Evolutionary conservation across 2,888 invertebrate genomes (phyloP).

Genomic region (Tenthredo scrophulariae): DNA sequence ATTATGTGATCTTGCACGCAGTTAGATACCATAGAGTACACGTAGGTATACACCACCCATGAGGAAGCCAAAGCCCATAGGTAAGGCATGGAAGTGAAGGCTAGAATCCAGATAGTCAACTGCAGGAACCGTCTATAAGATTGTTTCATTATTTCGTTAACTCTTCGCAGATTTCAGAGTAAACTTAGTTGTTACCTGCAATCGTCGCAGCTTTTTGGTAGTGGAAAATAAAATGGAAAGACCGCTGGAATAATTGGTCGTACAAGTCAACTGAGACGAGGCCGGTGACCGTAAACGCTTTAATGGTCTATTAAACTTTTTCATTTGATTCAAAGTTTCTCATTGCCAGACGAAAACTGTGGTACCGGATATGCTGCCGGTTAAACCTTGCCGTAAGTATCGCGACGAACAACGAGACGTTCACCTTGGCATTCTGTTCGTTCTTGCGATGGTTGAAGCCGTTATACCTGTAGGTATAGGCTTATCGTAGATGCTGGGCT

Average conservation of each 20-base stretch:
- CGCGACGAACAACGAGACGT: background rate
- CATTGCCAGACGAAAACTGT: slow-evolving; percentile 11
- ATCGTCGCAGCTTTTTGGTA: background rate
- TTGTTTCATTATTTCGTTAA: background rate
- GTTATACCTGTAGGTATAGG: background rate
- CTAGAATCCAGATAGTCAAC: background rate
- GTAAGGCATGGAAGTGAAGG: slow-evolving; percentile 10
- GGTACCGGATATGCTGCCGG: background rate
- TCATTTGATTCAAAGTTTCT: background rate
- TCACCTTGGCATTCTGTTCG: background rate
- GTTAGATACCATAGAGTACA: slow-evolving; percentile 15
- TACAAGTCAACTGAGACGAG: slow-evolving; percentile 5
- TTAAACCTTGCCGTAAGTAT: background rate
- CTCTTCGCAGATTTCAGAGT: background rate
- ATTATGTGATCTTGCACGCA: slow-evolving; percentile 44
- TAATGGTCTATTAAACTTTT: background rate
- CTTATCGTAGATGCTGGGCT: background rate
- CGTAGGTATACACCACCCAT: background rate
- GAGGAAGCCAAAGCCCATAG: background rate
- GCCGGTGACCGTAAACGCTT: slow-evolving; percentile 5
- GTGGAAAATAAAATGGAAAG: background rate
- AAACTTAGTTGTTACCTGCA: background rate
- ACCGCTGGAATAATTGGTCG: slow-evolving; percentile 8
- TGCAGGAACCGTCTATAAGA: background rate
- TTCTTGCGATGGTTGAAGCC: background rate